Conservation (phyloP, 2,113 vertebrate genomes). For the Tychaedon coryphoeus region DNA sequence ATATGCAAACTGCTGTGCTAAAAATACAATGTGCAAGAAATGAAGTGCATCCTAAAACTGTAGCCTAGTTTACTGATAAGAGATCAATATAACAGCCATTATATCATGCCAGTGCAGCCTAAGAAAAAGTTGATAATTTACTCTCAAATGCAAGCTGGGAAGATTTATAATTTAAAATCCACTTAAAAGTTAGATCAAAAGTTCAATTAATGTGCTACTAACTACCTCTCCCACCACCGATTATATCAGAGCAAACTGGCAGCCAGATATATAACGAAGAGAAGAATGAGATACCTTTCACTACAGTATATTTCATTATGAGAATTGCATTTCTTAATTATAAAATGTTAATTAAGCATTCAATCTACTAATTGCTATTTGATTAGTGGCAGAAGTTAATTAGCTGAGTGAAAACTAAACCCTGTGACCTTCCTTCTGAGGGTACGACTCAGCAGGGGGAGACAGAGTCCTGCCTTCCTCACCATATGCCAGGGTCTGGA, state of each 20-base stretch:
- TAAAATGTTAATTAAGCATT: conserved; percentile 32
- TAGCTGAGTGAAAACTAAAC: conserved; percentile 24
- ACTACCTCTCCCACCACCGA: background rate
- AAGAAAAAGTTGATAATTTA: background rate
- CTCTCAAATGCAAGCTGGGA: background rate
- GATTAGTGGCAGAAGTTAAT: conserved; percentile 38
- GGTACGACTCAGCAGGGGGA: conserved; percentile 33
- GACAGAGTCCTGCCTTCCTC: conserved; percentile 6
- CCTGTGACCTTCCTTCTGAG: background rate
- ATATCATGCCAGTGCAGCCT: background rate
- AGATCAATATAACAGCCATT: background rate
- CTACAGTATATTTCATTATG: background rate
- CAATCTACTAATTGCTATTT: conserved; percentile 23
- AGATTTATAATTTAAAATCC: background rate
- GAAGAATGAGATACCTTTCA: background rate
- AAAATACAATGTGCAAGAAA: background rate
- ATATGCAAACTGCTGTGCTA: background rate
- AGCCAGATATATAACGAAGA: background rate
- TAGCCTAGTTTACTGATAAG: background rate
- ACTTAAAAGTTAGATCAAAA: background rate
- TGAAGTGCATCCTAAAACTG: background rate
- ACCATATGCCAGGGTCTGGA: background rate
- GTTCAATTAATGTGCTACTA: background rate
- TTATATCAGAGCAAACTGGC: background rate
- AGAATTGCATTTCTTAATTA: conserved; percentile 6